Percentiles rank a stretch among this genome's conserved stretches.
phyloP scores from a whole-genome alignment of 2,113 vertebrate genomes.

The Sciurus niger region DNA sequence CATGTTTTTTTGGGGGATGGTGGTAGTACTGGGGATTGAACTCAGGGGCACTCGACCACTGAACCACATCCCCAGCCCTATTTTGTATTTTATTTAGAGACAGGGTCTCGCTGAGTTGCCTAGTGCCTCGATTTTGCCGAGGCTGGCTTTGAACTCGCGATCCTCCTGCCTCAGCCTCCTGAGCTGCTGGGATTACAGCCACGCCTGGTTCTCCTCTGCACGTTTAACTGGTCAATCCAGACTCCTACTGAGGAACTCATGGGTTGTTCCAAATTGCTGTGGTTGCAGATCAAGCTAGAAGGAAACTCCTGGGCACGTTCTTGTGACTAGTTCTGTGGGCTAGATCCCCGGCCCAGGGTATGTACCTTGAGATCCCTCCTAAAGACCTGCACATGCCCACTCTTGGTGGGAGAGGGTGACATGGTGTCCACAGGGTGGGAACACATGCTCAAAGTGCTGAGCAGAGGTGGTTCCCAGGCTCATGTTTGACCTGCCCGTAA shows the following conservation, averaged over 20 bases:
- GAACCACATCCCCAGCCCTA: no score
- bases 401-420: rapidly evolving
- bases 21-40: no score
- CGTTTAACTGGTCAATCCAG: neutral
- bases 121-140: no score
- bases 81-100: no score
- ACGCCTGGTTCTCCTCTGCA: neutral
- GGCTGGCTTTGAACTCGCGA: no score
- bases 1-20: neutral
- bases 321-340: neutral
- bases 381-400: neutral
- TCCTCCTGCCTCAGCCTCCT: no score
- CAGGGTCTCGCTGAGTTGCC: no score
- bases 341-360: neutral
- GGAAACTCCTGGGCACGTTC: neutral
- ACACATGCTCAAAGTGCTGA: rapidly evolving
- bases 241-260: neutral
- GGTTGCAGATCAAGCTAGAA: neutral
- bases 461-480: neutral
- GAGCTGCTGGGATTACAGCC: no score
- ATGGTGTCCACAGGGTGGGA: neutral
- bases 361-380: neutral
- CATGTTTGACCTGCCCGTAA: neutral
- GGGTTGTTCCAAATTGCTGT: neutral
- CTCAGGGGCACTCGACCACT: no score